phyloP scores from a whole-genome alignment of 2,888 invertebrate genomes.

The Scaptomyza reducta region DNA sequence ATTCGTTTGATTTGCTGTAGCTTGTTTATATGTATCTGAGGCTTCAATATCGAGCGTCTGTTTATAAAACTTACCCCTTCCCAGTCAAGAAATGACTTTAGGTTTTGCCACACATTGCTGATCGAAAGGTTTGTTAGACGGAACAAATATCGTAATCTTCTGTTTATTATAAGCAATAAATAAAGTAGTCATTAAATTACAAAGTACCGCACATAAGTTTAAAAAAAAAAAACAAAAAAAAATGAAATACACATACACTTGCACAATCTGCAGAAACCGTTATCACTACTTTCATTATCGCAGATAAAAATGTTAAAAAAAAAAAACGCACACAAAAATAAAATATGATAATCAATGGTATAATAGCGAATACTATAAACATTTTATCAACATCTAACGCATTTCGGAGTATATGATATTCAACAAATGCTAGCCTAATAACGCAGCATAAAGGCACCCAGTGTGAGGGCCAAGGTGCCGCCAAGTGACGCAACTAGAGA shows the following conservation, averaged over 20 bases:
- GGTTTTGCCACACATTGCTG: neutral
- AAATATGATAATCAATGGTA: constrained; percentile 15
- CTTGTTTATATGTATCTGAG: neutral
- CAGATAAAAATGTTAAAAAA: constrained; percentile 18
- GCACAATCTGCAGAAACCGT: constrained; percentile 27
- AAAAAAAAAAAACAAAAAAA: constrained; percentile 14
- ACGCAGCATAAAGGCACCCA: constrained; percentile 26
- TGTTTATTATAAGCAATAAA: constrained; percentile 58
- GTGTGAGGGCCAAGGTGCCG: constrained; percentile 45
- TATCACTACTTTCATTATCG: constrained; percentile 39
- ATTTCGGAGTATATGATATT: constrained; percentile 33
- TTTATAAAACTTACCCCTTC: neutral
- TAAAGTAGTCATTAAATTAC: constrained; percentile 53
- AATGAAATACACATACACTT: constrained; percentile 12
- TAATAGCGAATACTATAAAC: constrained; percentile 36
- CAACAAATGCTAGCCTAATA: constrained; percentile 28
- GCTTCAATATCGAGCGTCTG: neutral
- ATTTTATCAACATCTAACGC: constrained; percentile 13
- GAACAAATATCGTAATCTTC: constrained; percentile 29
- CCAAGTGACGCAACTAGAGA: constrained; percentile 30
- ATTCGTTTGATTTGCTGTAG: neutral
- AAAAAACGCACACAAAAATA: constrained; percentile 11
- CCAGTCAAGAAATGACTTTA: neutral
- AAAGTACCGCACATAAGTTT: constrained; percentile 40
- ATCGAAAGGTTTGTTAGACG: neutral